Evolutionary conservation across 2,888 invertebrate genomes (phyloP).

Genomic region (Axea sp.): DNA sequence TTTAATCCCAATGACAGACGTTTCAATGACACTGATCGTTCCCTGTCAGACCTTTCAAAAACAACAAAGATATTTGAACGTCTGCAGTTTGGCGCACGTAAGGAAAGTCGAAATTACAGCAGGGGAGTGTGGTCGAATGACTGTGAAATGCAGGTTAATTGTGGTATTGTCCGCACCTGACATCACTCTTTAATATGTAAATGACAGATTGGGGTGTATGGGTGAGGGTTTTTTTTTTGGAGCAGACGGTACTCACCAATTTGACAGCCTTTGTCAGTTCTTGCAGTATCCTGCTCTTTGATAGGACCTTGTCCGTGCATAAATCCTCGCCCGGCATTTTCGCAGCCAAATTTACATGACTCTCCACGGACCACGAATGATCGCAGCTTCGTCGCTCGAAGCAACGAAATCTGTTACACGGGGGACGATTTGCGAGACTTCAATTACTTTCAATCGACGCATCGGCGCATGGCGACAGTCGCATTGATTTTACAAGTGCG

Average conservation of each 20-base stretch:
- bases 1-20: not conserved
- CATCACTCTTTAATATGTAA: too few species aligned
- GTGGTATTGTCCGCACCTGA: too few species aligned
- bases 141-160: too few species aligned
- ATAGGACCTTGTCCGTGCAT: conserved; percentile 77
- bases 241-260: conserved; percentile 73
- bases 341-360: conserved; percentile 67
- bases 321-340: conserved; percentile 76
- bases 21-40: conserved; percentile 2
- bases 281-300: conserved; percentile 76
- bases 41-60: conserved; percentile 1
- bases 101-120: too few species aligned
- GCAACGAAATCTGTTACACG: conserved; percentile 48
- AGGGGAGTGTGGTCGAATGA: too few species aligned
- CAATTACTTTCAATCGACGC: conserved; percentile 58
- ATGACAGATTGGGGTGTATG: conserved; percentile 10
- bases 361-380: conserved; percentile 34
- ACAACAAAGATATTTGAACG: too few species aligned
- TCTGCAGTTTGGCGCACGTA: too few species aligned
- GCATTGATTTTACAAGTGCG: conserved; percentile 76
- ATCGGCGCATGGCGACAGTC: conserved; percentile 66
- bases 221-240: conserved; percentile 28
- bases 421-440: conserved; percentile 37
- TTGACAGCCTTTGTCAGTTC: conserved; percentile 79
- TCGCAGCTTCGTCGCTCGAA: conserved; percentile 37